Percentiles rank a stretch among this genome's conserved stretches.
Evolutionary conservation across 2,113 vertebrate genomes (phyloP).

Genomic region (Elaphurus davidianus): DNA sequence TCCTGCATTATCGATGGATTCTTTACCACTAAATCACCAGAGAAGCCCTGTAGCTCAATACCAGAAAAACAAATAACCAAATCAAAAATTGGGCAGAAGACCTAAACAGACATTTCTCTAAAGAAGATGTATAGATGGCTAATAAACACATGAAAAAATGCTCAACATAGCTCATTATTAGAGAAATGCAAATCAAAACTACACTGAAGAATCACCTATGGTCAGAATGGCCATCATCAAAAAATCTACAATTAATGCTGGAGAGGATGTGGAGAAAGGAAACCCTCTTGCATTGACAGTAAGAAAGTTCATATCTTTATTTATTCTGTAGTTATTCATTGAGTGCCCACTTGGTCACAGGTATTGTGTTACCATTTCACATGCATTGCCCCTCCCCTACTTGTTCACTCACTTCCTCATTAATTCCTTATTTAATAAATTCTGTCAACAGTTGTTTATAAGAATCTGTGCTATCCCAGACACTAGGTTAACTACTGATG

Average conservation of each 20-base stretch:
- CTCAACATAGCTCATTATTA: not conserved
- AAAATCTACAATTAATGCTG: not conserved
- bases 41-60: not conserved
- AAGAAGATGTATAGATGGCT: not conserved
- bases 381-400: not conserved
- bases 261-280: not conserved
- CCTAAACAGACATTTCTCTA: not conserved
- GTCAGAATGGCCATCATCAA: not conserved
- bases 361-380: not conserved
- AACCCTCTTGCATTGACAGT: not conserved
- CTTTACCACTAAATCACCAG: not conserved
- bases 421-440: not conserved
- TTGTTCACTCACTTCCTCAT: not conserved
- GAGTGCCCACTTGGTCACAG: not conserved
- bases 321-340: not conserved
- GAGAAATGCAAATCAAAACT: not conserved
- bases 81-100: not conserved
- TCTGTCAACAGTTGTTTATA: not conserved
- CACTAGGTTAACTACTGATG: not conserved
- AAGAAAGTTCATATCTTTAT: not conserved
- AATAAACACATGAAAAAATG: not conserved
- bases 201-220: not conserved
- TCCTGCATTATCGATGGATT: not conserved
- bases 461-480: not conserved
- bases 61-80: not conserved